Base-by-base conservation (phyloP, 2,888 invertebrate species). In the Platycheirus albimanus region DNA sequence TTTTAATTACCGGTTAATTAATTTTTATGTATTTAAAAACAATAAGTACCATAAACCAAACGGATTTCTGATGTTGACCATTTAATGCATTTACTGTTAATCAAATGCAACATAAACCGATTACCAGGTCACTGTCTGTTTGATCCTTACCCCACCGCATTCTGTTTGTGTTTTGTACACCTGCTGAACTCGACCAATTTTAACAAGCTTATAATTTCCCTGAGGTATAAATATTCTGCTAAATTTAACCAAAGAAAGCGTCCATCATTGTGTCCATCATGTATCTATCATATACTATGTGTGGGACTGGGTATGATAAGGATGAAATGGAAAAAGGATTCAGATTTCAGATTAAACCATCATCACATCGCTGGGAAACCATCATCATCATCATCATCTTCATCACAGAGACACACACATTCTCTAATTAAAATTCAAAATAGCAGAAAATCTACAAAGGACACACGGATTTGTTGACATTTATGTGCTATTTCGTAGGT, bases 171-270 rank as follows among this genome's bases (percentile, higher is more conserved):
- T 58, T 0, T 45, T 63, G 24, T 45, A 38, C 83, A 78, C 83
- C 78, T 83, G 78, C 72, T 41, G 43, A 69, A 69, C 63, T 83
- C 64, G 74, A 83, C 78, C 78, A 74, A 83, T 83, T 83, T 78
- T 67, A 83, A 83, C 83, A 78, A 83, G 83, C 77, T 77, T 72
- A 83, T 83, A 83, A 83, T 83, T 83, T 83, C 83, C 83, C 83
- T 64, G 64, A 72, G 83, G 83, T 83, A 83, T 74, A 41, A 13
- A 36, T 41, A 19, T 47, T 61, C 56, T 38, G 78, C n/a, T 67
- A 77, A 72, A 77, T 72, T 69, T 69, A 45, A 69, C 72, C 64
- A 47, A 54, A 54, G 69, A 24, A 47, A 52, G 15, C 47, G 45
- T n/a, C 58, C 38, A 52, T 2, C 24, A 41, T 24, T 15, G 13